Evolutionary conservation across 2,797 vertebrate species (phyloP).

Genomic region (Sebastes diaconus): DNA sequence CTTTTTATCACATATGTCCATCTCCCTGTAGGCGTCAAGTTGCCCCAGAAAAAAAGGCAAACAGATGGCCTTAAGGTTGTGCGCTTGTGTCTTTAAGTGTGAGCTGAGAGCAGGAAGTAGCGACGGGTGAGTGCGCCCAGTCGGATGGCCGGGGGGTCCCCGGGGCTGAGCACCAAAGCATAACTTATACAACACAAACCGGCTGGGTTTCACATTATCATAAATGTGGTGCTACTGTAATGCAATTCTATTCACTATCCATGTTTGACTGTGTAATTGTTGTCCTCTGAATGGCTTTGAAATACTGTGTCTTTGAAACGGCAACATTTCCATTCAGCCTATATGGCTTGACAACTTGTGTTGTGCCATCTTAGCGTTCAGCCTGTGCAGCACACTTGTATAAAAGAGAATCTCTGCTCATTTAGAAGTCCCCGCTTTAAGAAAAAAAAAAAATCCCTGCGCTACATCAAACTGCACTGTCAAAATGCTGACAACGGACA

Average conservation of each 20-base stretch:
- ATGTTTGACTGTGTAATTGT: conserved; percentile 56
- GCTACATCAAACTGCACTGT: conserved; percentile 58
- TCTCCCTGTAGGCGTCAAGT: conserved; percentile 40
- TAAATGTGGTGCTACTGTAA: conserved; percentile 30
- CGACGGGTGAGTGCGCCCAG: conserved; percentile 54
- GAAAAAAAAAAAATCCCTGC: conserved; percentile 6
- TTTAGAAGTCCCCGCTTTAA: conserved; percentile 48
- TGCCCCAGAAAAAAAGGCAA: conserved; percentile 59
- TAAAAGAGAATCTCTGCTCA: conserved; percentile 54
- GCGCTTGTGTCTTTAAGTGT: conserved; percentile 54
- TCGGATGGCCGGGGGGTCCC: conserved; percentile 43
- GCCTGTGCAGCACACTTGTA: conserved; percentile 28
- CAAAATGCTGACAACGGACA: conserved; percentile 56
- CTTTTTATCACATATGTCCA: conserved; percentile 45
- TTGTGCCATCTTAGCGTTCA: conserved; percentile 61
- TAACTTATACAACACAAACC: conserved; percentile 40
- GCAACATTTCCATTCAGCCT: conserved; percentile 12
- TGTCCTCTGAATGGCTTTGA: conserved; percentile 33
- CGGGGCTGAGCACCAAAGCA: conserved; percentile 54
- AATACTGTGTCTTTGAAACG: too few relatives aligned
- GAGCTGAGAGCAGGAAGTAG: conserved; percentile 51
- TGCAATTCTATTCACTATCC: conserved; percentile 40
- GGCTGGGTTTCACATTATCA: conserved; percentile 42
- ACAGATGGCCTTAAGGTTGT: conserved; percentile 69
- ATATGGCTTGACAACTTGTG: conserved; percentile 53